Evolutionary conservation across 2,888 invertebrate genomes (phyloP).

Genomic region (Helleia helle): DNA sequence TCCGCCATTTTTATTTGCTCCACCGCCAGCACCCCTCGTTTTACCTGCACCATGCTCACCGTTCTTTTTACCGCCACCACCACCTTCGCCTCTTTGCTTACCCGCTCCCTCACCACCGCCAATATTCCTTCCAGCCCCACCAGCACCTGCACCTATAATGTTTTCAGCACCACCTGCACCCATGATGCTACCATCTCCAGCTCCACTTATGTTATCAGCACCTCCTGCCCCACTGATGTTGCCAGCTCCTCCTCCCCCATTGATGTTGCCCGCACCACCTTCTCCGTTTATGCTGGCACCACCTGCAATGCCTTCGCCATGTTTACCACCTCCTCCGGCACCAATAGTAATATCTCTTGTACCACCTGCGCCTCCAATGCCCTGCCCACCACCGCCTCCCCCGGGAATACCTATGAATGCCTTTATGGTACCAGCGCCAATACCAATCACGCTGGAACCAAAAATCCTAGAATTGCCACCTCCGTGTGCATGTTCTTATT

Average conservation of each 20-base stretch:
- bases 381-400: conserved; percentile 31
- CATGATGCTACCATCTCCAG: no score
- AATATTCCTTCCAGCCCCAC: conserved; percentile 16
- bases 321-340: conserved; percentile 22
- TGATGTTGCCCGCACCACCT: conserved; percentile 22
- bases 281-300: conserved; percentile 23
- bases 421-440: conserved; percentile 48
- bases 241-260: conserved; percentile 23
- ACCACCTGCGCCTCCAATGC: conserved; percentile 33
- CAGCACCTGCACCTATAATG: conserved; percentile 14
- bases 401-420: conserved; percentile 51
- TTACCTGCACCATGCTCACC: conserved; percentile 11
- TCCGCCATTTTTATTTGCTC: conserved; percentile 15
- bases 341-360: conserved; percentile 41
- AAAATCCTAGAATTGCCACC: conserved; percentile 36
- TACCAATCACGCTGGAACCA: conserved; percentile 51
- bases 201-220: conserved; percentile 20
- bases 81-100: conserved; percentile 20
- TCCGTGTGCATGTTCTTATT: conserved; percentile 27
- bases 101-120: conserved; percentile 17
- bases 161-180: conserved; percentile 15
- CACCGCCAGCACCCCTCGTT: conserved; percentile 18
- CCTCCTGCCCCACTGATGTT: conserved; percentile 23
- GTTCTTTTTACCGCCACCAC: conserved; percentile 15
- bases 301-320: conserved; percentile 2